Evolutionary conservation across 2,113 vertebrate genomes (phyloP).

Genomic region (Chaetodon trifascialis): DNA sequence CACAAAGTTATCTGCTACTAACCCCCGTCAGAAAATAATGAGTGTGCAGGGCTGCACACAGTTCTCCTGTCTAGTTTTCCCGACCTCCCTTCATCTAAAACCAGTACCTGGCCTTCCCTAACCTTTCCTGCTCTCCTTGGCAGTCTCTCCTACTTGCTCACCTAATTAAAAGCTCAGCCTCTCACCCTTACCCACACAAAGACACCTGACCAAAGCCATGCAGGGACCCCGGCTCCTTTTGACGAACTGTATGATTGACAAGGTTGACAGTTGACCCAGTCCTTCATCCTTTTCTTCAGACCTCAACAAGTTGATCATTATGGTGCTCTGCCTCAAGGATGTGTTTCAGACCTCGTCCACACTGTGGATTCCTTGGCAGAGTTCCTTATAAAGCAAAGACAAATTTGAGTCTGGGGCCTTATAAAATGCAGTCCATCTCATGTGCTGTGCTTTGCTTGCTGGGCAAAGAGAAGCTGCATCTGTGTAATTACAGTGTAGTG

Average conservation of each 20-base stretch:
- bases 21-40: slow-evolving; percentile 71
- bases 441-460: slow-evolving; percentile 14
- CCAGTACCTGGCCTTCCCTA: slow-evolving; percentile 58
- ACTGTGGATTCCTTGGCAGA: background rate
- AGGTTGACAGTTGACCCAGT: slow-evolving; percentile 34
- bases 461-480: background rate
- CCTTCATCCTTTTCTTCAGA: slow-evolving; percentile 40
- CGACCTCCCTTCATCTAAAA: slow-evolving; percentile 61
- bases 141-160: slow-evolving; percentile 70
- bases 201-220: slow-evolving; percentile 50
- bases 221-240: slow-evolving; percentile 38
- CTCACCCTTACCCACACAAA: slow-evolving; percentile 56
- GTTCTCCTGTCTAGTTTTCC: slow-evolving; percentile 60
- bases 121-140: slow-evolving; percentile 73
- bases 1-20: slow-evolving; percentile 56
- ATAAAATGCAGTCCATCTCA: background rate
- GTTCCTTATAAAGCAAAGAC: background rate
- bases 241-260: slow-evolving; percentile 65
- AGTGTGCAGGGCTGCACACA: slow-evolving; percentile 57
- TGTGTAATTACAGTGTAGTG: background rate
- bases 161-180: slow-evolving; percentile 82
- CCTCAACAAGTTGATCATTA: slow-evolving; percentile 55
- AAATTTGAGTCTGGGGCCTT: background rate
- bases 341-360: slow-evolving; percentile 43
- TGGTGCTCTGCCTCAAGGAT: slow-evolving; percentile 31